A percentile compares a stretch with the other conserved stretches of the same genome.
These are phyloP conservation scores for Chromobotia macracanthus DNA, from an alignment of 2,797 vertebrate genomes.

Conservation along the genomic window DNA sequence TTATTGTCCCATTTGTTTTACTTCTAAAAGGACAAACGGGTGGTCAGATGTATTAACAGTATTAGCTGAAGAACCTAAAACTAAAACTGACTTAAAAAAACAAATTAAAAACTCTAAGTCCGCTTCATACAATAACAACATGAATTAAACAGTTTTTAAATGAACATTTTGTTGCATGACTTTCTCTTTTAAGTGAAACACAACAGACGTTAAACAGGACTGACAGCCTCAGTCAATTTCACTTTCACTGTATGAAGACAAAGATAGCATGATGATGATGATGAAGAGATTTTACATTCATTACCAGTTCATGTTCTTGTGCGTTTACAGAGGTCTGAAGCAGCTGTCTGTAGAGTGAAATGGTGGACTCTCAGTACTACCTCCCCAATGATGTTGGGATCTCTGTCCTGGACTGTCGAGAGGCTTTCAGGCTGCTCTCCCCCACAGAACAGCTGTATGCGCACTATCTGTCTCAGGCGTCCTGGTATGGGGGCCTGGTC, in stretches of 20 bases:
- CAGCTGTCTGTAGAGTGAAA: conserved; percentile 61
- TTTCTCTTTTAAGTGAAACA: background rate
- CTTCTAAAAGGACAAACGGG: background rate
- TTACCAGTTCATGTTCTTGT: background rate
- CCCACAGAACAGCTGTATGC: conserved; percentile 86
- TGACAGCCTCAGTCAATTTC: background rate
- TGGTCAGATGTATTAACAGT: conserved; percentile 39
- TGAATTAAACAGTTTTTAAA: too few relatives aligned
- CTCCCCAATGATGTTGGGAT: conserved; percentile 89
- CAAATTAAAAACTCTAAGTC: background rate
- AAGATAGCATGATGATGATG: background rate
- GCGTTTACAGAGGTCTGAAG: conserved; percentile 6
- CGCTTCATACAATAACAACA: too few relatives aligned
- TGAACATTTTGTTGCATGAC: too few relatives aligned
- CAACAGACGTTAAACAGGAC: background rate
- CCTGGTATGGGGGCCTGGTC: conserved; percentile 89
- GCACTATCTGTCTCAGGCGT: conserved; percentile 85
- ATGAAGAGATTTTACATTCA: too few relatives aligned
- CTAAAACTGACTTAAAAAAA: conserved; percentile 4
- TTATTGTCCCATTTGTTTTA: conserved; percentile 20
- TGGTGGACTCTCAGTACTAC: conserved; percentile 91
- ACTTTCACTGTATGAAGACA: background rate
- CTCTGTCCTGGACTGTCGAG: conserved; percentile 83
- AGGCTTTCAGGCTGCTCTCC: conserved; percentile 87
- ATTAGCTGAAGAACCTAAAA: conserved; percentile 36